Evolutionary conservation across 2,113 vertebrate genomes (phyloP), one percentile per base, ranked within the genome.

Genomic region (Scomber scombrus): DNA sequence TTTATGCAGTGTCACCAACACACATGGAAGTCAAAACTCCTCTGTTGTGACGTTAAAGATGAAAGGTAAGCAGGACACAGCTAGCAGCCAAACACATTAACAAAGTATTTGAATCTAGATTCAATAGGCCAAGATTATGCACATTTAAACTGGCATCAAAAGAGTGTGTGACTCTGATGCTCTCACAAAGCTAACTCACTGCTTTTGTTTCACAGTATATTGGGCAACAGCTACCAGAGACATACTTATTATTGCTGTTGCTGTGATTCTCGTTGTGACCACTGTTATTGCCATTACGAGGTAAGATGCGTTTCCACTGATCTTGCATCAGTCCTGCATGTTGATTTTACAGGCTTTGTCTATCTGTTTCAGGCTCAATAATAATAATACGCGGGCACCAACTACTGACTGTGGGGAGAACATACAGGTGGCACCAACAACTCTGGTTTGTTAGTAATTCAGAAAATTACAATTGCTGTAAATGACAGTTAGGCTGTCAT

Each of bases 1-100:
- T 67, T 49, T 79, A 7, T 88, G 86, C 61, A 11, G 26, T 0
- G 71, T 52, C 52, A 43, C 34, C 26, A 85, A 88, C 57, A 23
- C 63, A 66, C 75, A 88, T 23, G 86, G 86, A 49, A 80, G 55
- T 23, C 75, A 82, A 46, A 88, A 82, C 54, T 88, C 82, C 1
- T 82, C 86, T 14, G 15, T 31, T 54, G 40, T 76, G 19, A 52
- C n/a, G 14, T 8, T 88, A n/a, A 45, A 21, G 26, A 19, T 55
- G 3, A 57, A 65, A 73, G 2, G 82, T 82, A 19, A 76, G 78
- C 7, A 40, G 34, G 9, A 40, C 34, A 40, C 9, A 9, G 34
- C 8, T 7, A 40, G 9, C 5, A 7, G 34, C 34, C 34, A 40
- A 40, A 40, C 3, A 34, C 31, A 40, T 8, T 1, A 8, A 40